Conservation (phyloP, 2,797 vertebrate genomes). For the Hyperoplus immaculatus region DNA sequence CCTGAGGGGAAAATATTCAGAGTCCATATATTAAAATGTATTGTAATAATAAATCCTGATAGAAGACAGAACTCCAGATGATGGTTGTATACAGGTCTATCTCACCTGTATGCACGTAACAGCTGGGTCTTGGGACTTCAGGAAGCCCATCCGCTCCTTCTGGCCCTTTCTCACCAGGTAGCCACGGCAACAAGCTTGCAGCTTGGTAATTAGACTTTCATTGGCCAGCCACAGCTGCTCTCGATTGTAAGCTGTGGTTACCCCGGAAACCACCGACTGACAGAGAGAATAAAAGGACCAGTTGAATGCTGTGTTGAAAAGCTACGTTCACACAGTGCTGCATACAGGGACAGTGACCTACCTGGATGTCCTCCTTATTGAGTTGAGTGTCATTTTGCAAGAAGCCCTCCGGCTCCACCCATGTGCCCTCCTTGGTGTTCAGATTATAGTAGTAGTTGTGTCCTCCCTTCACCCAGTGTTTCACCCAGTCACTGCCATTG, state of each 20-base stretch:
- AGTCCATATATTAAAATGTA: neutral
- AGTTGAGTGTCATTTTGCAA: slow-evolving; percentile 91
- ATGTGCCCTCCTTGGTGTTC: slow-evolving; percentile 88
- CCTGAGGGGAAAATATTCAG: slow-evolving; percentile 75
- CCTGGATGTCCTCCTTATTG: slow-evolving; percentile 97
- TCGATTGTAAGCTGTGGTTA: slow-evolving; percentile 95
- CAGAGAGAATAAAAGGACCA: neutral
- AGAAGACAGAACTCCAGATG: neutral
- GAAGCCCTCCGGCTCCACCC: slow-evolving; percentile 91
- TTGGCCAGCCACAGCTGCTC: slow-evolving; percentile 98
- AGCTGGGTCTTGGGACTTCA: slow-evolving; percentile 92
- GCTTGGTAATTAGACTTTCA: slow-evolving; percentile 91
- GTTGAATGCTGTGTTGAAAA: neutral
- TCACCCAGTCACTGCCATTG: slow-evolving; percentile 92
- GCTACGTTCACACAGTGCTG: accelerated
- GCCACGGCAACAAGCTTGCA: slow-evolving; percentile 95
- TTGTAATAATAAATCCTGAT: neutral
- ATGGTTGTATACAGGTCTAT: neutral
- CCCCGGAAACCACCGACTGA: slow-evolving; percentile 94
- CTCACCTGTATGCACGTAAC: slow-evolving; percentile 95
- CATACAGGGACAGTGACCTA: slow-evolving; percentile 51
- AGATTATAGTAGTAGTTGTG: slow-evolving; percentile 96
- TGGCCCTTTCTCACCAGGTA: slow-evolving; percentile 91
- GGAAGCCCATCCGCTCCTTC: slow-evolving; percentile 89
- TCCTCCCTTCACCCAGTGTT: slow-evolving; percentile 98